A percentile compares a stretch with the other conserved stretches of the same genome.
Conservation (phyloP, 2,797 vertebrate species). For the Schizothorax lantsangensis region DNA sequence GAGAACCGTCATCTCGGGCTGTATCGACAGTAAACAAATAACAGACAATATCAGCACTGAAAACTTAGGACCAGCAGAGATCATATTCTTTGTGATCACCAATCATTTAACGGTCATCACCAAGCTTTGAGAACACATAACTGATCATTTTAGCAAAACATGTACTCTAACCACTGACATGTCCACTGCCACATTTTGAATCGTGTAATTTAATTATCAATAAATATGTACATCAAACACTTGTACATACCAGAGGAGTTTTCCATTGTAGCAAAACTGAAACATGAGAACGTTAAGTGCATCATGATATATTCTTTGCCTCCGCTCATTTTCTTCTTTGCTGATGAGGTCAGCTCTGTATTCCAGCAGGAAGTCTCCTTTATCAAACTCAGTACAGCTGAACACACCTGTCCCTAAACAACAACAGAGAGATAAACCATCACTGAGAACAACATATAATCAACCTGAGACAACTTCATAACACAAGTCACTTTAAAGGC, state of each 20-base stretch:
- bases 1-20: conserved; percentile 37
- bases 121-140: not conserved
- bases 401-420: no score
- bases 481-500: no score
- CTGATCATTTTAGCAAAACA: not conserved
- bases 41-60: not conserved
- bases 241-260: conserved; percentile 22
- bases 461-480: no score
- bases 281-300: conserved; percentile 48
- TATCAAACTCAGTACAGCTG: no score
- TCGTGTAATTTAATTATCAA: not conserved
- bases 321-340: no score
- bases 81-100: not conserved
- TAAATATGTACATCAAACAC: not conserved
- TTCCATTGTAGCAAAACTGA: conserved; percentile 39
- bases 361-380: no score
- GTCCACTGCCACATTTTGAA: not conserved
- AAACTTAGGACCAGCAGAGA: not conserved
- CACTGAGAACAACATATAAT: no score
- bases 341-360: no score
- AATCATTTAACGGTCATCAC: not conserved
- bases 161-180: not conserved
- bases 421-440: no score
- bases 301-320: no score
- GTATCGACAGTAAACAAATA: conserved; percentile 46